Evolutionary conservation across 2,888 invertebrate species (phyloP).

Genomic region (Ditylenchus weischeri): DNA sequence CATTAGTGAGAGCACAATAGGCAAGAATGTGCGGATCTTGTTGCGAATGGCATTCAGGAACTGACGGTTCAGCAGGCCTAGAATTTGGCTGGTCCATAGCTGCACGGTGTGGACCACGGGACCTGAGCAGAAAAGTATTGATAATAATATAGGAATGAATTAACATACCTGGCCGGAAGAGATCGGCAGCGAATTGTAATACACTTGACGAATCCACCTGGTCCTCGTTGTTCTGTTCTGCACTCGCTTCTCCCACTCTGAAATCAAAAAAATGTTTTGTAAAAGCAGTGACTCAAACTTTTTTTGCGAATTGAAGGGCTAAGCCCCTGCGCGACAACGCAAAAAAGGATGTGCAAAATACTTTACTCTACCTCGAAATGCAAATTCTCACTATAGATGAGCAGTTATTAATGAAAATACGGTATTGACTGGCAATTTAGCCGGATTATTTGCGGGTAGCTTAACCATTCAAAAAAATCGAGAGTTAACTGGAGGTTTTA

Average conservation of each 20-base stretch:
- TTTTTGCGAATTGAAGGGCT: too few species aligned
- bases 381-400: too few species aligned
- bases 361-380: neutral
- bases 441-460: too few species aligned
- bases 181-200: constrained; percentile 13
- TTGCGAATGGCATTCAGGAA: constrained; percentile 29
- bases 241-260: constrained; percentile 36
- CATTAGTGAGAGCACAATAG: constrained; percentile 25
- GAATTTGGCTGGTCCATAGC: constrained; percentile 25
- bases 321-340: too few species aligned
- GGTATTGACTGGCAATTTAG: too few species aligned
- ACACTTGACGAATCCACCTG: constrained; percentile 7
- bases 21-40: constrained; percentile 27
- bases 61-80: constrained; percentile 29
- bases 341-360: too few species aligned
- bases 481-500: too few species aligned
- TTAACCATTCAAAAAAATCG: too few species aligned
- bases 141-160: neutral
- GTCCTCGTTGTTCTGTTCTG: neutral
- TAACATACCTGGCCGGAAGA: constrained; percentile 13
- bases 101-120: neutral
- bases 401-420: too few species aligned
- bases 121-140: neutral
- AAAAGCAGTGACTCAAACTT: neutral
- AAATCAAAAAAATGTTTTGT: neutral